These are phyloP conservation scores for Augochlorella aurata DNA, from an alignment of 2,888 invertebrate species.

Conservation along the genomic window DNA sequence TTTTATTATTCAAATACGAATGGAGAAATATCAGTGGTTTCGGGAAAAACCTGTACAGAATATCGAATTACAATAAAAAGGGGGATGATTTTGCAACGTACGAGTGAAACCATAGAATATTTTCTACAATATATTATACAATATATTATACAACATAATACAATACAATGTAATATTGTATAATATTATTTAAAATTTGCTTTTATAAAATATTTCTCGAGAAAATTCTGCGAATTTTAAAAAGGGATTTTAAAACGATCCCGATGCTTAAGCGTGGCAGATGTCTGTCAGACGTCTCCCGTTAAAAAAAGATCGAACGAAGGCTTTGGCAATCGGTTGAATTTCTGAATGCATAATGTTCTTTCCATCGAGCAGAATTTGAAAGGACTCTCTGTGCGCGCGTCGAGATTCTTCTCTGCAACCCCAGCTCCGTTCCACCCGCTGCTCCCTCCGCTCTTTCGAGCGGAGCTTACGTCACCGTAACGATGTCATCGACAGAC, in stretches of 20 bases:
- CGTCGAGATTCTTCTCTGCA: slow-evolving; percentile 41
- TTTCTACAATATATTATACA: too few species aligned
- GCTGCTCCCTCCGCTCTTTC: slow-evolving; percentile 14
- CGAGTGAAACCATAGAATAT: neutral
- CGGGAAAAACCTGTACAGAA: neutral
- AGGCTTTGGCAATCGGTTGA: neutral
- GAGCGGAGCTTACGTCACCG: slow-evolving; percentile 41
- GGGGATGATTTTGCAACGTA: neutral
- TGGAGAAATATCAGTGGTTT: too few species aligned
- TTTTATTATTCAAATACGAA: neutral
- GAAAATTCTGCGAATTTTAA: too few species aligned
- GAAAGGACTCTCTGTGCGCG: slow-evolving; percentile 38
- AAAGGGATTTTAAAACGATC: too few species aligned
- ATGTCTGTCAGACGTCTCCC: too few species aligned
- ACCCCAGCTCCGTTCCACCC: slow-evolving; percentile 8
- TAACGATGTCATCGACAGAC: slow-evolving; percentile 68
- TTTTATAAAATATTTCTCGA: too few species aligned
- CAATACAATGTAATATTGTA: too few species aligned
- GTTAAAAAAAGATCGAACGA: neutral
- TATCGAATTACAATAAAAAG: neutral
- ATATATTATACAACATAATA: too few species aligned
- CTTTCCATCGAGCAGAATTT: slow-evolving; percentile 15
- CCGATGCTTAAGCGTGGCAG: too few species aligned
- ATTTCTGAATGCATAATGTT: neutral
- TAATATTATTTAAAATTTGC: too few species aligned